Percentiles rank a stretch among this genome's conserved stretches.
These are phyloP conservation scores for Callyntrura sp. DNA, from an alignment of 2,888 invertebrate genomes.

Conservation along the genomic window DNA sequence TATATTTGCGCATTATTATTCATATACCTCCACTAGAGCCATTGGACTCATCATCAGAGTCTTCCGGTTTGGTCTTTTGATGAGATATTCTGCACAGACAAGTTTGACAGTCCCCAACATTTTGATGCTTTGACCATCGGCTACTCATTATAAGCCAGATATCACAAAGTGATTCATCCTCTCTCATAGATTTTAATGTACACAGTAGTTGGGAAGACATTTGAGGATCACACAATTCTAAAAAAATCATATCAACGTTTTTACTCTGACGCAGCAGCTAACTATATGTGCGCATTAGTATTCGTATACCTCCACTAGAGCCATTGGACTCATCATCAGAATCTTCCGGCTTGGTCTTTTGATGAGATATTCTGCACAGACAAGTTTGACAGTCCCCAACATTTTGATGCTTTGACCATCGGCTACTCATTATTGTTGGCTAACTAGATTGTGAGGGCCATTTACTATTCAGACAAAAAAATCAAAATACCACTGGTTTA, in stretches of 20 bases:
- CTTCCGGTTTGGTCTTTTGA: slow-evolving; percentile 82
- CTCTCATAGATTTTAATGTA: slow-evolving; percentile 82
- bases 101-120: slow-evolving; percentile 83
- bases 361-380: slow-evolving; percentile 83
- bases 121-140: slow-evolving; percentile 82
- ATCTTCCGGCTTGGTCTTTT: slow-evolving; percentile 81
- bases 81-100: slow-evolving; percentile 83
- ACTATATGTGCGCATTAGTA: too few relatives aligned
- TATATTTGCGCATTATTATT: neutral
- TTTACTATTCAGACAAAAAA: neutral
- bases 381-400: slow-evolving; percentile 84
- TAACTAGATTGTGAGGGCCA: neutral
- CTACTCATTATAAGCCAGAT: slow-evolving; percentile 83
- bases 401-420: slow-evolving; percentile 83
- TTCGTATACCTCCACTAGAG: slow-evolving; percentile 78
- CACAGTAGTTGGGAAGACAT: slow-evolving; percentile 83
- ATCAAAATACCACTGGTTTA: too few relatives aligned
- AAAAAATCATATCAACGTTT: neutral
- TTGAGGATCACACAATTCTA: slow-evolving; percentile 83
- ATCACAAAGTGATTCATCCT: slow-evolving; percentile 84
- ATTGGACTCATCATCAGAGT: slow-evolving; percentile 80
- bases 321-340: slow-evolving; percentile 80
- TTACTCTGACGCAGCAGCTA: too few relatives aligned
- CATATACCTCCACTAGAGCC: slow-evolving; percentile 76
- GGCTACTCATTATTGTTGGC: slow-evolving; percentile 80